phyloP scores from a whole-genome alignment of 2,797 vertebrate species.

The Fistularia commersonii region DNA sequence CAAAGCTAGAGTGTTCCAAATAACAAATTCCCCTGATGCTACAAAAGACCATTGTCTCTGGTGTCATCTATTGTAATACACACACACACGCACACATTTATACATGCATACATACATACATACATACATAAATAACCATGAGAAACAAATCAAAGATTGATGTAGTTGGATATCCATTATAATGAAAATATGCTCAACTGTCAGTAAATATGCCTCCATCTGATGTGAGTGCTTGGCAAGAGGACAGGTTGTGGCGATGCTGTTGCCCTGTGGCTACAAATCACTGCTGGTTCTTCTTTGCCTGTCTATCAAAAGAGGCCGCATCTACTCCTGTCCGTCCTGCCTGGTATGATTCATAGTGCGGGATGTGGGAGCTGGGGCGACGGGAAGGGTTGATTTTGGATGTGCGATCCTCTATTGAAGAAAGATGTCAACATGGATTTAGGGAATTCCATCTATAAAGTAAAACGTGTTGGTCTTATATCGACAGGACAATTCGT shows the following conservation, averaged over 20 bases:
- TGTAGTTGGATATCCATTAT: conserved; percentile 23
- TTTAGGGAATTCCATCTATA: not conserved
- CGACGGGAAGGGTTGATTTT: conserved; percentile 10
- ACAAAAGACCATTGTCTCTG: conserved; percentile 56
- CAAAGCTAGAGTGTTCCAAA: conserved; percentile 57
- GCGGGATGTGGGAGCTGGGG: conserved; percentile 14
- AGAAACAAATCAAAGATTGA: conserved; percentile 12
- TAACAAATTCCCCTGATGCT: conserved; percentile 59
- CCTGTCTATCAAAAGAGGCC: conserved; percentile 56
- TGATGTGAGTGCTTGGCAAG: conserved; percentile 35
- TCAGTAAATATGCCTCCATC: conserved; percentile 13
- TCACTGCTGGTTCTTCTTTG: conserved; percentile 50
- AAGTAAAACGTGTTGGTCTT: no score
- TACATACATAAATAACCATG: not conserved
- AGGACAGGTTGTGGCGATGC: conserved; percentile 54
- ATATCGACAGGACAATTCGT: no score
- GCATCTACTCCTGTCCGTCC: conserved; percentile 31
- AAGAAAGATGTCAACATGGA: conserved; percentile 22
- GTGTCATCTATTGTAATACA: conserved; percentile 14
- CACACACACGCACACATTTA: no score
- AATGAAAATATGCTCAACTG: conserved; percentile 14
- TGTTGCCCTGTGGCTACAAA: conserved; percentile 42
- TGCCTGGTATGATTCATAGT: conserved; percentile 49
- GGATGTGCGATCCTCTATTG: conserved; percentile 20
- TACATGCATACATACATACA: no score